Conservation (phyloP, 1,140 invertebrate species). For the Brachionus paranguensis region DNA sequence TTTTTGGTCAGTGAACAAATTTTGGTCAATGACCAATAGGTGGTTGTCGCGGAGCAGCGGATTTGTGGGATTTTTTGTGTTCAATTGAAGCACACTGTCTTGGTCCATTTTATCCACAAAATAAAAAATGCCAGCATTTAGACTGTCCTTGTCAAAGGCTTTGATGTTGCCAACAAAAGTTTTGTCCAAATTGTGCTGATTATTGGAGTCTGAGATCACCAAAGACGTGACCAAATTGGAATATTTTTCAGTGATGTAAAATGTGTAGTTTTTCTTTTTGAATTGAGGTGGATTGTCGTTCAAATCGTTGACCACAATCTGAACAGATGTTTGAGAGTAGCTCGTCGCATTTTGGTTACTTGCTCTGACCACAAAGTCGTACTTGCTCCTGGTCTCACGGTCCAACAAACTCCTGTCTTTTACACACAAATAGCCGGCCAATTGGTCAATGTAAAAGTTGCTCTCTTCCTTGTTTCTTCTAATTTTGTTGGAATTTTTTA, state of each 20-base stretch:
- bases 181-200: background rate
- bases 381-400: background rate
- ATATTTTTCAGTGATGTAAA: constrained; percentile 17
- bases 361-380: background rate
- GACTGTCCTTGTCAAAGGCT: background rate
- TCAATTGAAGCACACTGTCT: background rate
- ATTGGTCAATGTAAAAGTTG: background rate
- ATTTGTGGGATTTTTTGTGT: background rate
- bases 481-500: background rate
- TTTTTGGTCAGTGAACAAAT: background rate
- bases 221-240: background rate
- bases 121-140: background rate
- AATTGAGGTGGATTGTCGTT: constrained; percentile 4
- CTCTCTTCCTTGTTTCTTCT: background rate
- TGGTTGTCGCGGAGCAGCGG: background rate
- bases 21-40: background rate
- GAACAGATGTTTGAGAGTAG: background rate
- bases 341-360: background rate
- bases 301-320: constrained; percentile 9
- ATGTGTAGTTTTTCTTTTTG: background rate
- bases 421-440: constrained; percentile 1
- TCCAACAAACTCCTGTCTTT: background rate
- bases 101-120: background rate
- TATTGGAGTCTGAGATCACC: background rate
- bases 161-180: background rate